phyloP scores from a whole-genome alignment of 1,140 invertebrate genomes.

The Eciton burchellii region DNA sequence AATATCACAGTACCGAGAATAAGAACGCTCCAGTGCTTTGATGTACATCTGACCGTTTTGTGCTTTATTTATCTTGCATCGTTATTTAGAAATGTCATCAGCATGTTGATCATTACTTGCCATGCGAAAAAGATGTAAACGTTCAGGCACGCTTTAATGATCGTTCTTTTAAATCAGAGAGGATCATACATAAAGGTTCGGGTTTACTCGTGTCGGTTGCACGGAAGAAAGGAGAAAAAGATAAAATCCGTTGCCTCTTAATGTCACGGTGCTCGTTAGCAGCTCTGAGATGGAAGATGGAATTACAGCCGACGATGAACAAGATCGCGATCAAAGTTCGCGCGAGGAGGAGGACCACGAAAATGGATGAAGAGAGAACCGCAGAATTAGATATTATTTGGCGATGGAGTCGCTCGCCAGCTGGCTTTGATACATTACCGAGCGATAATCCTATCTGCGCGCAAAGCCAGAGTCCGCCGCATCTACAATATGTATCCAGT shows the following conservation, averaged over 20 bases:
- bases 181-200: not conserved
- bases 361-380: conserved; percentile 39
- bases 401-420: conserved; percentile 45
- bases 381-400: conserved; percentile 57
- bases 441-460: conserved; percentile 72
- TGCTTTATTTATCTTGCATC: too few relatives aligned
- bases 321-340: conserved; percentile 35
- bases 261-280: not conserved
- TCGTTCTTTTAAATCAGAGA: not conserved
- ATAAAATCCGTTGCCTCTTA: not conserved
- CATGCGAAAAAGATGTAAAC: not conserved
- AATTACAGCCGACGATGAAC: conserved; percentile 51
- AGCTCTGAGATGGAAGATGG: conserved; percentile 21
- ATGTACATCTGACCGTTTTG: too few relatives aligned
- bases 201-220: not conserved
- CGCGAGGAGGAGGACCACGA: not conserved
- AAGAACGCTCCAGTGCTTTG: not conserved
- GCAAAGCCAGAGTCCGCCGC: conserved; percentile 56
- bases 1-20: not conserved
- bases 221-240: not conserved
- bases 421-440: conserved; percentile 75
- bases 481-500: conserved; percentile 47
- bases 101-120: conserved; percentile 3
- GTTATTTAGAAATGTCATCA: not conserved
- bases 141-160: not conserved